phyloP scores from a whole-genome alignment of 2,888 invertebrate genomes.

The Drosophila mulleri region DNA sequence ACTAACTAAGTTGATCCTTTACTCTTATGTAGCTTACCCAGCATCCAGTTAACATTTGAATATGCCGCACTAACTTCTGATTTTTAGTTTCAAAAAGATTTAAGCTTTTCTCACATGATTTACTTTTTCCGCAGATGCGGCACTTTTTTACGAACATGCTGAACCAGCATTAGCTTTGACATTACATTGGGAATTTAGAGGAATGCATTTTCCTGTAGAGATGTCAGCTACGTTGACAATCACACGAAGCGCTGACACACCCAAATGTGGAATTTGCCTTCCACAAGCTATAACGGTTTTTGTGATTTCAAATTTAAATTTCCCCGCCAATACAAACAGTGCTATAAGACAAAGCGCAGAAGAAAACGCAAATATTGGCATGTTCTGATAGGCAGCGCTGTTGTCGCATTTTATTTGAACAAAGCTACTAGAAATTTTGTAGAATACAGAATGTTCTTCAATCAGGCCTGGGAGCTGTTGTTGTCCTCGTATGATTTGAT shows the following conservation, averaged over 20 bases:
- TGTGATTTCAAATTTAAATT: neutral
- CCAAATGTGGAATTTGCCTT: neutral
- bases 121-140: slow-evolving; percentile 52
- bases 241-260: slow-evolving; percentile 34
- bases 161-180: neutral
- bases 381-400: slow-evolving; percentile 1
- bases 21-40: slow-evolving; percentile 27
- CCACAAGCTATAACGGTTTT: slow-evolving; percentile 10
- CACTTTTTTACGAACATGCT: slow-evolving; percentile 50
- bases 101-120: slow-evolving; percentile 29
- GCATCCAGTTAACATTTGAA: slow-evolving; percentile 57
- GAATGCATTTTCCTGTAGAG: slow-evolving; percentile 23
- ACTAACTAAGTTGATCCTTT: neutral
- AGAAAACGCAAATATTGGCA: neutral
- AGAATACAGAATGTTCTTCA: neutral
- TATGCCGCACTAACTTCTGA: slow-evolving; percentile 41
- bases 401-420: slow-evolving; percentile 8
- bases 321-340: neutral
- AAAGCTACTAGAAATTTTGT: slow-evolving; percentile 24
- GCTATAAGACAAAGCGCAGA: neutral
- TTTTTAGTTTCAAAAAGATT: slow-evolving; percentile 50
- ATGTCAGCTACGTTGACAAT: slow-evolving; percentile 40
- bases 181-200: slow-evolving; percentile 12
- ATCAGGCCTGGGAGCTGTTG: slow-evolving; percentile 63
- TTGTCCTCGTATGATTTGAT: slow-evolving; percentile 61